Evolutionary conservation across 1,140 invertebrate species (phyloP), one percentile per base, ranked within the genome.

Genomic region (Drosophila persimilis): DNA sequence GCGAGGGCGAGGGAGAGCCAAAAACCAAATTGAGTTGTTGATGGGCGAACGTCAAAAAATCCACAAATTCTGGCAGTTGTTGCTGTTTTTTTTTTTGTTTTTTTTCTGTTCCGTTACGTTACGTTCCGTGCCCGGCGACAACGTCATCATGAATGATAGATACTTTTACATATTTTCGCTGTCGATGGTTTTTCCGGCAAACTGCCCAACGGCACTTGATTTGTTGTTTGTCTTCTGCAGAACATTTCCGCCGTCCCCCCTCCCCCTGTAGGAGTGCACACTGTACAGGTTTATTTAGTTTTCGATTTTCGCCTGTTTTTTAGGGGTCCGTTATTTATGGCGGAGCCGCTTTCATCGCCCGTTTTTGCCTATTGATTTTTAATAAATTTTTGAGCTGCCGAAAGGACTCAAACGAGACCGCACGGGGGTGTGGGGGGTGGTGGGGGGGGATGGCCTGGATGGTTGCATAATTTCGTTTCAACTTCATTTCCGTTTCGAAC

Each of bases 401-500:
- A 53, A 54, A 51, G 45, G 66, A 70, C 51, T 39, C 46, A 48
- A 81, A 83, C 64, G 69, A 78, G 63, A 43, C 73, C 66, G 64
- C 56, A 73, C 62, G 45, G 8, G 31, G 9, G 1, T 2, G 7
- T 8, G 0, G 11, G 35, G 35, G 8, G 29, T 1, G 15, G 15
- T 15, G 17, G 31, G 11, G 35, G 9, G 9, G 11, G 35, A n/a
- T n/a, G n/a, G n/a, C n/a, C 17, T 43, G 44, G 39, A 58, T 39
- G 15, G 26, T 51, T 89, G 84, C 76, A 88, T 88, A 88, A 88
- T 89, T 89, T 89, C 84, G 80, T 89, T 89, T 89, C 80, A 76
- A 71, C 76, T 89, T 89, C 84, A 89, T 89, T 89, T 89, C 84
- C 84, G 85, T 84, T 89, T 80, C 79, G 77, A 89, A 89, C 84